Conservation (phyloP, 37 sponge, comb jelly and placozoan genomes). For the Cliona cf. orientalis region DNA sequence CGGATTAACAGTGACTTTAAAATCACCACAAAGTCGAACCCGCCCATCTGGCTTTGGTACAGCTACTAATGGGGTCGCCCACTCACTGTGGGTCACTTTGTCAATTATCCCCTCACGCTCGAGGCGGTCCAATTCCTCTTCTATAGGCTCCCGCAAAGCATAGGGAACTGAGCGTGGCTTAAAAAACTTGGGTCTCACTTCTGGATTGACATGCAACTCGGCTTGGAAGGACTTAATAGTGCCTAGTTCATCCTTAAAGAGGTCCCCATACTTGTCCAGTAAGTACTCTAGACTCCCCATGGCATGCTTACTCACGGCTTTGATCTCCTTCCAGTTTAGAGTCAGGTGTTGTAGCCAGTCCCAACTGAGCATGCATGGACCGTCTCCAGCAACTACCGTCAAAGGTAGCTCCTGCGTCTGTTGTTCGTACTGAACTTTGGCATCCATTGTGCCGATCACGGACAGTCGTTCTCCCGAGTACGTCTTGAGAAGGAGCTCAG, state of each 20-base stretch:
- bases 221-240: background rate
- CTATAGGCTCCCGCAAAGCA: background rate
- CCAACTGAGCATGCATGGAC: too few species aligned
- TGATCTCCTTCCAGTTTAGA: background rate
- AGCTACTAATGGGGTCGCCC: slow-evolving; percentile 37
- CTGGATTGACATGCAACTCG: slow-evolving; percentile 10
- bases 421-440: background rate
- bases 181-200: background rate
- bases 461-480: background rate
- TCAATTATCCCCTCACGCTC: slow-evolving; percentile 6
- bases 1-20: slow-evolving; percentile 38
- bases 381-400: too few species aligned
- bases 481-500: background rate
- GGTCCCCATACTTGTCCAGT: background rate
- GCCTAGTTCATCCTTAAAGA: slow-evolving; percentile 4
- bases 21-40: too few species aligned
- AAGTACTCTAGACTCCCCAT: background rate
- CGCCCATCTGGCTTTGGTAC: slow-evolving; percentile 28
- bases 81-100: slow-evolving; percentile 9
- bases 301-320: background rate
- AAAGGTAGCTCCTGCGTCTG: too few species aligned
- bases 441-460: background rate
- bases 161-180: slow-evolving; percentile 18
- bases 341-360: background rate
- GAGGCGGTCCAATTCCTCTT: slow-evolving; percentile 6